phyloP scores from a whole-genome alignment of 2,888 invertebrate genomes.

The Troides helena region DNA sequence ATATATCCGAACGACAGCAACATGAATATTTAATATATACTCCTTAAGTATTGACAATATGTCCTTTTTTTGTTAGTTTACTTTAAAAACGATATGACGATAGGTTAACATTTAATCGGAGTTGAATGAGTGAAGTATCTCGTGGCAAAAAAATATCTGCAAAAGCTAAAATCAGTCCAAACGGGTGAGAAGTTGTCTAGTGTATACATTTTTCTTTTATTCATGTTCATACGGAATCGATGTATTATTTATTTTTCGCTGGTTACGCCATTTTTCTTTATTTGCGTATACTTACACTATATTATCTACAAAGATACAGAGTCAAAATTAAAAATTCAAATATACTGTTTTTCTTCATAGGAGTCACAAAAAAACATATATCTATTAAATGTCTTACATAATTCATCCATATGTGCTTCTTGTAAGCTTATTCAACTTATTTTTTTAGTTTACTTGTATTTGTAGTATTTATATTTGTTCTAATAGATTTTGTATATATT shows the following conservation, averaged over 20 bases:
- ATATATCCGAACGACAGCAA: slow-evolving; percentile 12
- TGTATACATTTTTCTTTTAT: neutral
- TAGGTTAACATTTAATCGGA: neutral
- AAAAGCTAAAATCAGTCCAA: neutral
- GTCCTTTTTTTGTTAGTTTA: neutral
- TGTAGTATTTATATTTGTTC: no score
- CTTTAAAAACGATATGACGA: neutral
- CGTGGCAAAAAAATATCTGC: neutral
- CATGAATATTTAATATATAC: neutral
- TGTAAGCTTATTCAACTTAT: neutral
- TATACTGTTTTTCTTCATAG: no score
- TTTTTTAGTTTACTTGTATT: no score
- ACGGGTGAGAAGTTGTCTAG: neutral
- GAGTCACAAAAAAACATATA: neutral
- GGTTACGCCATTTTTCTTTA: neutral
- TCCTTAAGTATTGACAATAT: neutral
- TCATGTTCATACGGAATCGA: neutral
- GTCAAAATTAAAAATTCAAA: no score
- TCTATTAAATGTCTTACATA: neutral
- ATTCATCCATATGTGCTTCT: neutral
- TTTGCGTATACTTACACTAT: no score
- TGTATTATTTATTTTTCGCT: neutral
- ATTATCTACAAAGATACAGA: no score
- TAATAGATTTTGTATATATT: no score
- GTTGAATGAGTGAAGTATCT: neutral